Evolutionary conservation across 2,113 vertebrate species (phyloP).

Genomic region (Elaphurus davidianus): DNA sequence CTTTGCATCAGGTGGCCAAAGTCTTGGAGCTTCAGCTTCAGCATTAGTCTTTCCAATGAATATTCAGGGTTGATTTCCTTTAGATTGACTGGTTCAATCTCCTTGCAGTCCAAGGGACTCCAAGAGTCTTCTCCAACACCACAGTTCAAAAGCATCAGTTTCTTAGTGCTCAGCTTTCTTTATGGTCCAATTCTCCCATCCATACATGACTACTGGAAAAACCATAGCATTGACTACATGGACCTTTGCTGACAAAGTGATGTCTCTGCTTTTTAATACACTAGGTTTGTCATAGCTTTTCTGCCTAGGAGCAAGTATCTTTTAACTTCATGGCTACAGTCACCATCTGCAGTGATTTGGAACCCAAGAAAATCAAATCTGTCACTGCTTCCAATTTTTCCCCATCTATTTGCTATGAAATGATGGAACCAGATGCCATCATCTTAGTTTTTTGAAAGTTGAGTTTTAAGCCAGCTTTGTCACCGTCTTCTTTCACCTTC

Average conservation of each 20-base stretch:
- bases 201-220: neutral
- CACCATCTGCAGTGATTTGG: neutral
- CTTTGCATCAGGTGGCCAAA: neutral
- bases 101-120: neutral
- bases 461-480: neutral
- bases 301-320: neutral
- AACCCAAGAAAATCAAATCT: neutral
- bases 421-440: neutral
- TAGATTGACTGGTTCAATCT: neutral
- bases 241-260: neutral
- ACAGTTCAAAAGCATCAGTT: neutral
- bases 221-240: neutral
- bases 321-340: neutral
- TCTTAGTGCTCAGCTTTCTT: neutral
- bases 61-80: neutral
- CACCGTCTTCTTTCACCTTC: neutral
- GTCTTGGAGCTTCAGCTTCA: neutral
- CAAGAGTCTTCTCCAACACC: neutral
- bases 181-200: neutral
- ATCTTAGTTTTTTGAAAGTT: neutral
- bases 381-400: neutral
- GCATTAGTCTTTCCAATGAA: neutral
- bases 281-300: neutral
- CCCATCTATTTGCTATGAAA: neutral
- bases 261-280: neutral